Conservation (phyloP, 2,797 vertebrate genomes). For the Macropus fuliginosus region DNA sequence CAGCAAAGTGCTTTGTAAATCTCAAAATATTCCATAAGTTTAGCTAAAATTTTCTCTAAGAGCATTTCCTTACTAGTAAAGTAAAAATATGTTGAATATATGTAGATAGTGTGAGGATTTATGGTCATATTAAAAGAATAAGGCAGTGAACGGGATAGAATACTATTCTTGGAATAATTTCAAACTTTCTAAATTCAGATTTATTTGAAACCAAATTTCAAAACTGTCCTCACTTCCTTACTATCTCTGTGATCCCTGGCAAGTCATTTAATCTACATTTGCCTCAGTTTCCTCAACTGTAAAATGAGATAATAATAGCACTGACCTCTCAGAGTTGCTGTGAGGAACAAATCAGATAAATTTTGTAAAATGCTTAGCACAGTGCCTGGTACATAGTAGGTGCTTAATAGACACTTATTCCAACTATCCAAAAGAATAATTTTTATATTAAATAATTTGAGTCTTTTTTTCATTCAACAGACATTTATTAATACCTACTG, state of each 20-base stretch:
- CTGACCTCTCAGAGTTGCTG: background rate
- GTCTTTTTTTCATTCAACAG: background rate
- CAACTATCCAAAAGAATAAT: background rate
- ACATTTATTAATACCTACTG: background rate
- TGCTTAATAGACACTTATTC: background rate
- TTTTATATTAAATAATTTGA: background rate
- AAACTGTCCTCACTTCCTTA: background rate
- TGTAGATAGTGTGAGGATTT: background rate
- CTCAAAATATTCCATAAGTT: background rate
- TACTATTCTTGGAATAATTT: background rate
- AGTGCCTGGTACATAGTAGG: background rate
- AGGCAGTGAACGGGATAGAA: background rate
- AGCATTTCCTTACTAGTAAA: background rate
- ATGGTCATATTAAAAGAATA: background rate
- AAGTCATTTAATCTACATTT: background rate
- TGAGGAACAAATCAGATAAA: background rate
- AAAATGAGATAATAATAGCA: background rate
- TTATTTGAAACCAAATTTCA: background rate
- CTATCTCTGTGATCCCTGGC: background rate
- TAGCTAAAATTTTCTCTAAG: background rate
- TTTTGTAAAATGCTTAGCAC: background rate
- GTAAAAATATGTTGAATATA: background rate
- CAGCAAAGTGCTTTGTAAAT: background rate
- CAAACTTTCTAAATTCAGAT: too few relatives aligned
- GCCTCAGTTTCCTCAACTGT: background rate